A percentile compares a stretch with the other conserved stretches of the same genome.
Evolutionary conservation across 1,140 invertebrate genomes (phyloP).

Genomic region (Pachyrhynchus sulphureomaculatus): DNA sequence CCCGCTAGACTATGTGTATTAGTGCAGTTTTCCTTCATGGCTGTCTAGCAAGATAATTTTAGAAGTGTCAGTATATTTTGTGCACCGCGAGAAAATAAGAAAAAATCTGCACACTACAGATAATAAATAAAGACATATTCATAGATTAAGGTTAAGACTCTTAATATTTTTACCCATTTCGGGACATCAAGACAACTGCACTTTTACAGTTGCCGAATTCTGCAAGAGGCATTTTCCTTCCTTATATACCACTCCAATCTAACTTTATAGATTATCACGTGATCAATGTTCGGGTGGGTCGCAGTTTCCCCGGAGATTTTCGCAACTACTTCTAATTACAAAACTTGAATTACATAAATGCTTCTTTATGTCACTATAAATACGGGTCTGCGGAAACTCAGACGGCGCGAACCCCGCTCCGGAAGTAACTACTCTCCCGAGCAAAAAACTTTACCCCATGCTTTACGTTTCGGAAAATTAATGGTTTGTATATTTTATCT

Average conservation of each 20-base stretch:
- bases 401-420: neutral
- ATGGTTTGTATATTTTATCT: constrained; percentile 14
- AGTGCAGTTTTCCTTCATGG: too few relatives aligned
- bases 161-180: too few relatives aligned
- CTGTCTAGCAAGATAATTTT: too few relatives aligned
- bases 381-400: constrained; percentile 10
- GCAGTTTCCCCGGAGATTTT: constrained; percentile 20
- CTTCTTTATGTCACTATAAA: constrained; percentile 33
- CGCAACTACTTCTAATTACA: constrained; percentile 31
- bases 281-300: neutral
- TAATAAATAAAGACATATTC: too few relatives aligned
- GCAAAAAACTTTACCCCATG: constrained; percentile 17
- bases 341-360: constrained; percentile 30
- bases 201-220: neutral
- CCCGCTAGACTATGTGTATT: too few relatives aligned
- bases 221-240: neutral
- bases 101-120: too few relatives aligned
- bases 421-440: constrained; percentile 10
- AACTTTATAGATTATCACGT: constrained; percentile 23
- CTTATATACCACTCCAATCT: neutral
- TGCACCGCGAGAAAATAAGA: too few relatives aligned
- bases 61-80: too few relatives aligned
- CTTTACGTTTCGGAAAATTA: constrained; percentile 17
- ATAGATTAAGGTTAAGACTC: too few relatives aligned
- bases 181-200: too few relatives aligned